Evolutionary conservation across 2,888 invertebrate genomes (phyloP), one percentile per base, ranked within the genome.

Genomic region (Isoperla grammatica): DNA sequence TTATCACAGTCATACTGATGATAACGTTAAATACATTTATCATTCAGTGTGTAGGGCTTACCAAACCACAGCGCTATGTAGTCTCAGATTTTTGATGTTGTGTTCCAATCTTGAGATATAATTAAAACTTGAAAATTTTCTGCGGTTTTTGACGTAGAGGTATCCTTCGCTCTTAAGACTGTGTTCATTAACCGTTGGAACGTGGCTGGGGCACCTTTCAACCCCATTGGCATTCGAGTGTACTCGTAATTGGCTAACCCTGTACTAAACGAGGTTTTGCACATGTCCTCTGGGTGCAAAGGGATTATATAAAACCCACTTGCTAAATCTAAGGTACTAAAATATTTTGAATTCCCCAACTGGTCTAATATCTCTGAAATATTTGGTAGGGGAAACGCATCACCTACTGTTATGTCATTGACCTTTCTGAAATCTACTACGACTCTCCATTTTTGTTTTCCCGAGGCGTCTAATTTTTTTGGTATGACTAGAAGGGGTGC

Each of bases 181-280:
- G 37, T 48, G 40, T 67, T 64, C 65, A 68, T 67, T 15, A 64
- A 56, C 1, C 67, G 45, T 37, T 65, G 64, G 57, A 67, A 67
- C 4, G 64, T 67, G 12, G 64, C 61, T 6, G 65, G 65, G 8
- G 65, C 63, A 40, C 63, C 63, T n/a, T 50, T 55, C 1, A 66
- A 42, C 1, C 66, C 65, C 60, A 67, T 65, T 11, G 59, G 35
- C 57, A 57, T 56, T 54, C 35, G 9, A 12, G n/a, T 57, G 19
- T 22, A 57, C 22, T 56, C 15, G 15, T 35, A 57, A 5, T 29
- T n/a, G n/a, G 29, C 29, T 4, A 13, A 12, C n/a, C 17, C 17
- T 13, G 29, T 29, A 48, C 48, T 54, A 29, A 56, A 57, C 13
- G 57, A 48, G 5, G 57, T 57, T 23, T 57, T 57, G 12, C 22